These are phyloP conservation scores for Drosophila demipolita DNA, from an alignment of 2,888 invertebrate genomes.

Conservation along the genomic window DNA sequence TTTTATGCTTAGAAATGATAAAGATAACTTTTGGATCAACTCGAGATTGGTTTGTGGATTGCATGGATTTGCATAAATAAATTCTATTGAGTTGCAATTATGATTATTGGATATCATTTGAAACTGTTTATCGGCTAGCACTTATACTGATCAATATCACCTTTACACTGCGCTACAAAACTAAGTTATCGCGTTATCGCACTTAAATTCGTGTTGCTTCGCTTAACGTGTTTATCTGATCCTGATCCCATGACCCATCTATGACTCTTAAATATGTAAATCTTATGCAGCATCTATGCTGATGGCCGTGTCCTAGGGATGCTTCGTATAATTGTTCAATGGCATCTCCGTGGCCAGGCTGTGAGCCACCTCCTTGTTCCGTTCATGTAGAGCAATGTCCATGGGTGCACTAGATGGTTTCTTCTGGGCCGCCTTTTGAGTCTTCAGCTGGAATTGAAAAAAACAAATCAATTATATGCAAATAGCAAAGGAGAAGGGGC, in stretches of 20 bases:
- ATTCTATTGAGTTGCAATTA: constrained; percentile 22
- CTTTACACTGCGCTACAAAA: constrained; percentile 51
- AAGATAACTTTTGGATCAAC: constrained; percentile 20
- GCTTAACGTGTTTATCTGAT: constrained; percentile 59
- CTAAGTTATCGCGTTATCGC: constrained; percentile 19
- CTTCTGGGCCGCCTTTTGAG: constrained; percentile 84
- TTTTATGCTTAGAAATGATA: constrained; percentile 24
- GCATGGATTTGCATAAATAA: constrained; percentile 4
- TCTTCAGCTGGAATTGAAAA: constrained; percentile 78
- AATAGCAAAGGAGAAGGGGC: not conserved
- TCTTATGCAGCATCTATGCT: constrained; percentile 66
- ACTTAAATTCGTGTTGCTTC: constrained; percentile 61
- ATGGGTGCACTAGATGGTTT: constrained; percentile 78
- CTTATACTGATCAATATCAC: constrained; percentile 57
- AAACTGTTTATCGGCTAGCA: constrained; percentile 21
- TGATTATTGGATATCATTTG: constrained; percentile 23
- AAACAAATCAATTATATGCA: constrained; percentile 10
- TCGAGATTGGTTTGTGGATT: not conserved
- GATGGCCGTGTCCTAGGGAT: constrained; percentile 82
- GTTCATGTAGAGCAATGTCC: constrained; percentile 82
- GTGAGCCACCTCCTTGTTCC: constrained; percentile 82
- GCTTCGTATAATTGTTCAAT: constrained; percentile 84
- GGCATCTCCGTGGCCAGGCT: constrained; percentile 83
- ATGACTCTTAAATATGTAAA: constrained; percentile 25
- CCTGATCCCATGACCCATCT: constrained; percentile 40